Percentiles rank a stretch among this genome's conserved stretches.
Conservation (phyloP, 2,888 invertebrate genomes). For the Drosophila demipolita region DNA sequence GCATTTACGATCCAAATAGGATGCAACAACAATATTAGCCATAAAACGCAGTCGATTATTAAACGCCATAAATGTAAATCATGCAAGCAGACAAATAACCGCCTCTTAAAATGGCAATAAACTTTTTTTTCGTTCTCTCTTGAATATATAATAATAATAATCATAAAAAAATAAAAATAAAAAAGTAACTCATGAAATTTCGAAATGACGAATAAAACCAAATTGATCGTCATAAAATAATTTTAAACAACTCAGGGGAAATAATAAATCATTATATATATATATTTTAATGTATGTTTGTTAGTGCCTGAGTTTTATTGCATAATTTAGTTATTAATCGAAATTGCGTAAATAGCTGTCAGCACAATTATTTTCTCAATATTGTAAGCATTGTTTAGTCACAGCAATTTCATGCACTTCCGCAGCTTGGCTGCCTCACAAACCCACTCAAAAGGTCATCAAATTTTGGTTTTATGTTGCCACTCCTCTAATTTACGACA, state of each 20-base stretch:
- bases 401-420: constrained; percentile 34
- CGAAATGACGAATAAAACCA: constrained; percentile 28
- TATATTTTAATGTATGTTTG: not conserved
- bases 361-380: not conserved
- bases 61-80: constrained; percentile 74
- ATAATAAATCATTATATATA: not conserved
- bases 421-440: constrained; percentile 5
- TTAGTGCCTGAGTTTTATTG: too few species aligned
- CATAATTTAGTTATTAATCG: constrained; percentile 17
- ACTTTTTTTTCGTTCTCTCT: constrained; percentile 33
- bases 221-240: constrained; percentile 41
- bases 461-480: constrained; percentile 36
- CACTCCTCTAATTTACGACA: constrained; percentile 48
- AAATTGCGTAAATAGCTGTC: constrained; percentile 13
- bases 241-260: not conserved
- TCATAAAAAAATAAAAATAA: constrained; percentile 21
- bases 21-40: constrained; percentile 48
- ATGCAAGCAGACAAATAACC: constrained; percentile 36
- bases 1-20: constrained; percentile 60
- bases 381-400: constrained; percentile 8
- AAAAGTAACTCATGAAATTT: constrained; percentile 17
- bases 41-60: constrained; percentile 75
- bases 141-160: constrained; percentile 47
- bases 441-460: constrained; percentile 29
- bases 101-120: constrained; percentile 48